Percentiles rank a stretch among this genome's conserved stretches.
phyloP scores from a whole-genome alignment of 2,113 vertebrate genomes.

The Stigmatopora argus region DNA sequence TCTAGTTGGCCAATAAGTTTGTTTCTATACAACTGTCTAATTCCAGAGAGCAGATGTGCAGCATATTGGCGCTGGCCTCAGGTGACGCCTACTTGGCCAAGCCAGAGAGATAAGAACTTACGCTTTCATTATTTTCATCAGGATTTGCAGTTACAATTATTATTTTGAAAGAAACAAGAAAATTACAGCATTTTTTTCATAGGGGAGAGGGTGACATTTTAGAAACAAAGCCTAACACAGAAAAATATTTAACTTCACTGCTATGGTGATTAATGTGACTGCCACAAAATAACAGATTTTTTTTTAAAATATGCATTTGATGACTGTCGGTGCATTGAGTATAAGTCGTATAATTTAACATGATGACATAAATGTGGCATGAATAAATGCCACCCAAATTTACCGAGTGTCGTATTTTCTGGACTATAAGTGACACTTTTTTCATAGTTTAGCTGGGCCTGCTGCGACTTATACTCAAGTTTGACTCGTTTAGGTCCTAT shows the following conservation, averaged over 20 bases:
- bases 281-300: not conserved
- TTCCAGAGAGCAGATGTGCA: constrained; percentile 1
- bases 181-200: constrained; percentile 5
- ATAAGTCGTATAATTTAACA: no score
- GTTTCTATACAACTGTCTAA: constrained; percentile 9
- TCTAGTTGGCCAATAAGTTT: constrained; percentile 1
- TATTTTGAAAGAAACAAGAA: constrained; percentile 3
- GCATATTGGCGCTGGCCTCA: not conserved
- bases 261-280: constrained; percentile 18
- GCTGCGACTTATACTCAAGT: no score
- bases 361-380: no score
- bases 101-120: not conserved
- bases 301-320: no score
- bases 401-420: no score
- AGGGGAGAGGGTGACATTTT: not conserved
- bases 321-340: no score
- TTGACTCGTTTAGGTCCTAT: no score
- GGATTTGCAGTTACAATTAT: not conserved
- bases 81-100: not conserved
- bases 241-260: constrained; percentile 14
- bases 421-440: no score
- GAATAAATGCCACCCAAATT: no score
- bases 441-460: no score
- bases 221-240: constrained; percentile 5
- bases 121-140: not conserved